Evolutionary conservation across 2,113 vertebrate species (phyloP), one percentile per base, ranked within the genome.

Genomic region (Hemiscyllium ocellatum): DNA sequence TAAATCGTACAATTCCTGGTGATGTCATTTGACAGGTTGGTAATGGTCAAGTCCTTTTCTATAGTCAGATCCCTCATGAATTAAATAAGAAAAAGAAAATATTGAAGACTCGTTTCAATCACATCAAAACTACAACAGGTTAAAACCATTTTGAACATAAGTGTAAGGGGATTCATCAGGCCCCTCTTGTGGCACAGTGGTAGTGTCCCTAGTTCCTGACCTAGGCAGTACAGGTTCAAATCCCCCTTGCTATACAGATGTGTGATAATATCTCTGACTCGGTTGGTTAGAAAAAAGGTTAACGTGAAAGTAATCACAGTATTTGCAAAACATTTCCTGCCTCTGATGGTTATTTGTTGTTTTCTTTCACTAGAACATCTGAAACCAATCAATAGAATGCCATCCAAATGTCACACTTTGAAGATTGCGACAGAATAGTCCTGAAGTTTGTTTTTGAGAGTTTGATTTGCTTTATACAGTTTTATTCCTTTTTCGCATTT

Each of bases 181-280:
- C 5, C 70, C 56, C 10, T 12, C 56, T 61, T 61, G 56, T 61
- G 56, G 56, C 0, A 1, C 56, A 0, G 12, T 61, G 7, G 6
- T 12, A 61, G 10, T 0, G 56, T 12, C 56, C 8, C 6, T 0
- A 0, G 1, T 0, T 1, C 56, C 10, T 61, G 56, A 12, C 0
- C 56, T 61, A 12, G 1, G 8, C 10, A 12, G 12, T 12, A 8
- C 0, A 61, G 56, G 56, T 61, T 61, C 56, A 61, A 61, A 1
- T 0, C 56, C 56, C 12, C 0, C 56, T 12, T 61, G 8, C 10
- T 61, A 7, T 12, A 7, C 56, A 8, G 56, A 61, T 61, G 56
- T 8, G 56, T 61, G 1, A 10, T 61, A 61, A 61, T 12, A 61
- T 61, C 56, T 61, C 56, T 61, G 56, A 61, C 7, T 61, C 10